Evolutionary conservation across 2,888 invertebrate genomes (phyloP).

Genomic region (Julus scanicus): DNA sequence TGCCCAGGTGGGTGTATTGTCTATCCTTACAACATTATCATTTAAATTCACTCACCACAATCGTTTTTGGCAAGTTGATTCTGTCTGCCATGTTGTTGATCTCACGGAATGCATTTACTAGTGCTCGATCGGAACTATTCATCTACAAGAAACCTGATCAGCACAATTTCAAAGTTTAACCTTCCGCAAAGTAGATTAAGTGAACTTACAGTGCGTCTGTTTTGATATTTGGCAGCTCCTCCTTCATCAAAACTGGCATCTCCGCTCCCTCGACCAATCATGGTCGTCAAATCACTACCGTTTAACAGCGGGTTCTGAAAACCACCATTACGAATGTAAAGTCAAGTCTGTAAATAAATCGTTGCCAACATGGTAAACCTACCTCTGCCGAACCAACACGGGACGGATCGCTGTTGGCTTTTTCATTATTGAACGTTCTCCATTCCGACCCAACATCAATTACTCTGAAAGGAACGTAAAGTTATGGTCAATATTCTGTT

Average conservation of each 20-base stretch:
- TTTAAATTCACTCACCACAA: constrained; percentile 73
- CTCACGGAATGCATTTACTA: constrained; percentile 96
- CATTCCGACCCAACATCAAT: constrained; percentile 99
- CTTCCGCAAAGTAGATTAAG: not conserved
- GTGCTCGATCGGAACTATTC: constrained; percentile 93
- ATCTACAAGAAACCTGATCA: constrained; percentile 69
- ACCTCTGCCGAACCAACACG: constrained; percentile 98
- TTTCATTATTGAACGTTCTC: constrained; percentile 99
- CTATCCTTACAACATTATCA: constrained; percentile 49
- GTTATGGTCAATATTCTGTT: not conserved
- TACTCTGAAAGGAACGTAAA: constrained; percentile 74
- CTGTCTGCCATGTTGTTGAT: constrained; percentile 98
- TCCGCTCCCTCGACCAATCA: constrained; percentile 79
- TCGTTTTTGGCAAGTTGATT: constrained; percentile 95
- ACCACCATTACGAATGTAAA: not conserved
- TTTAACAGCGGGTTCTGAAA: constrained; percentile 85
- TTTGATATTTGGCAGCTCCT: constrained; percentile 76
- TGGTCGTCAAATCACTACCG: constrained; percentile 95
- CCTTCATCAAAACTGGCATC: constrained; percentile 91
- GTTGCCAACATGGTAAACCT: not conserved
- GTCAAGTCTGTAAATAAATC: too few species aligned
- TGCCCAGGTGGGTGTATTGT: not conserved
- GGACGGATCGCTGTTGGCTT: constrained; percentile 95
- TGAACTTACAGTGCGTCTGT: constrained; percentile 71
- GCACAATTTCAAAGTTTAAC: not conserved